A percentile compares a stretch with the other conserved stretches of the same genome.
These are phyloP conservation scores for Augiades crinisus DNA, from an alignment of 2,888 invertebrate species.

Conservation along the genomic window DNA sequence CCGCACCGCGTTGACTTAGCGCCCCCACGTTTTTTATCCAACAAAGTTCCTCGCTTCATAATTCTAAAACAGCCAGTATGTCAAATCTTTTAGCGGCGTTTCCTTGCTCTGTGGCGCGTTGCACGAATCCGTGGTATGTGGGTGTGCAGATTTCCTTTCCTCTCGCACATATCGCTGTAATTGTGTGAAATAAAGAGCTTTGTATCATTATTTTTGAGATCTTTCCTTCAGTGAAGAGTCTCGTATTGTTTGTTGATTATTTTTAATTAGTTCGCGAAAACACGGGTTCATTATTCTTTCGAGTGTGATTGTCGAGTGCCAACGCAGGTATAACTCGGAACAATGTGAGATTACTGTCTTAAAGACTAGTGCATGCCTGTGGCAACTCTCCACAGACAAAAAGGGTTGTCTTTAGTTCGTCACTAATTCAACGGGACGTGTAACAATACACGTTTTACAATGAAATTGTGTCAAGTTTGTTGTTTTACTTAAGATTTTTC, in stretches of 20 bases:
- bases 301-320: slow-evolving; percentile 32
- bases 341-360: slow-evolving; percentile 41
- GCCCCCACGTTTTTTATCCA: slow-evolving; percentile 46
- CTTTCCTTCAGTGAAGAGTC: slow-evolving; percentile 36
- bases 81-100: slow-evolving; percentile 21
- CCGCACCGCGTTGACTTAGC: slow-evolving; percentile 45
- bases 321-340: slow-evolving; percentile 29
- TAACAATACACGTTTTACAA: slow-evolving; percentile 42
- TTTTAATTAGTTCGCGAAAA: slow-evolving; percentile 39
- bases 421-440: slow-evolving; percentile 40
- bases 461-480: slow-evolving; percentile 43
- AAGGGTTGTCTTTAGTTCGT: slow-evolving; percentile 42
- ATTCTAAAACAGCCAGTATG: slow-evolving; percentile 36
- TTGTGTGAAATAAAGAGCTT: slow-evolving; percentile 75
- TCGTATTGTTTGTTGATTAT: slow-evolving; percentile 42
- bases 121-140: slow-evolving; percentile 44
- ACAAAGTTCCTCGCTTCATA: slow-evolving; percentile 31
- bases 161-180: slow-evolving; percentile 64
- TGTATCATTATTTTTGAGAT: slow-evolving; percentile 66
- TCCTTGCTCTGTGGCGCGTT: slow-evolving; percentile 47
- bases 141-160: slow-evolving; percentile 44
- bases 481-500: slow-evolving; percentile 24
- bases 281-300: slow-evolving; percentile 40
- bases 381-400: slow-evolving; percentile 38
- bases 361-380: slow-evolving; percentile 39